phyloP scores from a whole-genome alignment of 2,113 vertebrate species.

The Hyaena hyaena region DNA sequence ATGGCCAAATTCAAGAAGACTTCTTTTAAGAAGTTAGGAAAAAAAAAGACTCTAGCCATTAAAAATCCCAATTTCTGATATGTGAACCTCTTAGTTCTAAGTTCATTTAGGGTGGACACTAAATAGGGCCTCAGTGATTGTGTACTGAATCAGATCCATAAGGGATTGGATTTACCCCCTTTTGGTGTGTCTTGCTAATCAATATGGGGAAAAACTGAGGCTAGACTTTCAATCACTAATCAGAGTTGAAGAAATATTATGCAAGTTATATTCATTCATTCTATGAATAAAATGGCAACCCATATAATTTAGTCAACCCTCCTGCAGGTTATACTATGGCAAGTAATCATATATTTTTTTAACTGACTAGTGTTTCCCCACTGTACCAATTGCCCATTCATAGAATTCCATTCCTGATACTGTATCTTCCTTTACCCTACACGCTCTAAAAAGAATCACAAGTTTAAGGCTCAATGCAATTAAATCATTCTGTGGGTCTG shows the following conservation, averaged over 20 bases:
- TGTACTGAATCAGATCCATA: background rate
- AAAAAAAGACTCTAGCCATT: background rate
- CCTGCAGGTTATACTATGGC: background rate
- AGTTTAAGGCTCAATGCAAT: background rate
- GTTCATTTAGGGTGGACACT: background rate
- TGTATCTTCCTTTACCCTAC: background rate
- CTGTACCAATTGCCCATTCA: background rate
- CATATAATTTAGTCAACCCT: background rate
- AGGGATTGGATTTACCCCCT: background rate
- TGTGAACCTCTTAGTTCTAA: background rate
- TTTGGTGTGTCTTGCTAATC: background rate
- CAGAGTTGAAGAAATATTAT: background rate
- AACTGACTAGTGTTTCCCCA: background rate
- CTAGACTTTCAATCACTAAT: background rate
- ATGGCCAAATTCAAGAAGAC: background rate
- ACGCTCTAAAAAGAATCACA: background rate
- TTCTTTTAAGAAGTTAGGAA: background rate
- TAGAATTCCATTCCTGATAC: background rate
- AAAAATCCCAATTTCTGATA: background rate
- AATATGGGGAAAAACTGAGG: background rate
- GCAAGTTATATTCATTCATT: background rate
- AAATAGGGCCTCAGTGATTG: background rate
- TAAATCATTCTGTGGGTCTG: background rate
- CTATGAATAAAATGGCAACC: background rate
- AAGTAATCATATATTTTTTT: background rate